A percentile compares a stretch with the other conserved stretches of the same genome.
phyloP scores from a whole-genome alignment of 2,888 invertebrate genomes.

The Yponomeuta sedellus region DNA sequence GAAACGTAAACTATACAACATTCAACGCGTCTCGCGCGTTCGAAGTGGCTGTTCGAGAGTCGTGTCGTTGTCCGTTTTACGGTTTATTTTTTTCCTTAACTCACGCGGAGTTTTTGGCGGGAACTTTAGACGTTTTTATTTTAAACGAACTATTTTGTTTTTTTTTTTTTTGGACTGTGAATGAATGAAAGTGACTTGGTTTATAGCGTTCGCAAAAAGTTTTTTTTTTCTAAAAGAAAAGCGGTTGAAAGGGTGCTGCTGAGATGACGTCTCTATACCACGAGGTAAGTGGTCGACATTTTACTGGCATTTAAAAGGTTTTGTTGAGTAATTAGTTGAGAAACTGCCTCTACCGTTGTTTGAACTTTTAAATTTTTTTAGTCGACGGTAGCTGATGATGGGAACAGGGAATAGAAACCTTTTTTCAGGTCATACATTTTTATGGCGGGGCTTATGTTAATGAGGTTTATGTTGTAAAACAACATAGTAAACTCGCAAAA shows the following conservation, averaged over 20 bases:
- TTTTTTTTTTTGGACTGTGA: slow-evolving; percentile 18
- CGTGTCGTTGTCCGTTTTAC: slow-evolving; percentile 34
- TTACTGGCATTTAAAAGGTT: slow-evolving; percentile 57
- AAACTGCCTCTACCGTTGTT: slow-evolving; percentile 22
- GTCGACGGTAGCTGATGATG: neutral
- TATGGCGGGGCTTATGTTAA: too few species aligned
- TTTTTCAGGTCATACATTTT: too few species aligned
- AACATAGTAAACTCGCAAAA: too few species aligned
- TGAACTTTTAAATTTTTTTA: neutral
- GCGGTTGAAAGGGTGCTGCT: slow-evolving; percentile 35
- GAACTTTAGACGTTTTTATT: slow-evolving; percentile 47
- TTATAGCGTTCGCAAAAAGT: neutral
- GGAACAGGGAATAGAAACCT: too few species aligned
- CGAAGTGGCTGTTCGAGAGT: slow-evolving; percentile 46
- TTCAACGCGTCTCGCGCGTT: slow-evolving; percentile 70
- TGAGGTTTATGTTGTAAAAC: too few species aligned
- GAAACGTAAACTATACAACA: slow-evolving; percentile 39
- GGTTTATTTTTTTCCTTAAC: slow-evolving; percentile 36
- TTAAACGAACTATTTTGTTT: slow-evolving; percentile 17
- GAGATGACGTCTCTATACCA: slow-evolving; percentile 66
- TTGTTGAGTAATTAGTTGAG: slow-evolving; percentile 53
- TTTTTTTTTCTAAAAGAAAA: slow-evolving; percentile 37
- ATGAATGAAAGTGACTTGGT: slow-evolving; percentile 7
- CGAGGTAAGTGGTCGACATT: slow-evolving; percentile 72
- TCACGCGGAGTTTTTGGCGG: slow-evolving; percentile 42